phyloP scores from a whole-genome alignment of 1,140 invertebrate species.

The Stratiolaelaps scimitus region DNA sequence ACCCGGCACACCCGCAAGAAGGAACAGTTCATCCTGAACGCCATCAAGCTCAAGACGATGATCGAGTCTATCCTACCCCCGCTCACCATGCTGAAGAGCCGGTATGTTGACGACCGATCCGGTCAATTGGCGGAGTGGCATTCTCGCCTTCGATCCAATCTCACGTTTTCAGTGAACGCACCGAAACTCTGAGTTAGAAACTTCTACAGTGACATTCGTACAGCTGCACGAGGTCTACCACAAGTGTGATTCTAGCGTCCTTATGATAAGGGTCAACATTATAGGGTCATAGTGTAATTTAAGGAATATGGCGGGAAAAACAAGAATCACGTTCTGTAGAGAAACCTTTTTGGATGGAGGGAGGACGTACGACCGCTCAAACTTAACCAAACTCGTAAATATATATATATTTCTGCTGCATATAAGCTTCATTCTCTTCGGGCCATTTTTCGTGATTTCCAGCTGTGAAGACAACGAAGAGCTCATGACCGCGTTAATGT shows the following conservation, averaged over 20 bases:
- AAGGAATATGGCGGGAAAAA: too few relatives aligned
- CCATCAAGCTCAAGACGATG: slow-evolving; percentile 13
- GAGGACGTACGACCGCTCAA: too few relatives aligned
- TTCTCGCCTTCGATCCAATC: too few relatives aligned
- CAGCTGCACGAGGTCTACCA: not conserved
- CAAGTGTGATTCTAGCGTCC: not conserved
- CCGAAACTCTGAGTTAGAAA: slow-evolving; percentile 1
- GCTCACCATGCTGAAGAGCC: not conserved
- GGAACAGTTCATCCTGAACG: slow-evolving; percentile 18
- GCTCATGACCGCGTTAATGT: not conserved
- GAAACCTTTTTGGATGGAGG: too few relatives aligned
- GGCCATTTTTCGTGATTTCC: not conserved
- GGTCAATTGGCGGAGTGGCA: too few relatives aligned
- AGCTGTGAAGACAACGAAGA: slow-evolving; percentile 3
- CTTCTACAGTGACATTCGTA: not conserved
- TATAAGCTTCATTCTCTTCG: not conserved
- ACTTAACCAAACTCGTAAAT: too few relatives aligned
- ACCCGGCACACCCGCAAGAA: not conserved
- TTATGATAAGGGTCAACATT: not conserved
- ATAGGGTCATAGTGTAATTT: too few relatives aligned
- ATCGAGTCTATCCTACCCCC: not conserved
- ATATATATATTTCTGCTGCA: too few relatives aligned
- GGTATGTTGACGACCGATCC: not conserved
- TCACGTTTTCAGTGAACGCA: too few relatives aligned
- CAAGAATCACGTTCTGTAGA: too few relatives aligned